Base-by-base conservation (phyloP, 1,140 invertebrate species). In the Teleogryllus occipitalis region DNA sequence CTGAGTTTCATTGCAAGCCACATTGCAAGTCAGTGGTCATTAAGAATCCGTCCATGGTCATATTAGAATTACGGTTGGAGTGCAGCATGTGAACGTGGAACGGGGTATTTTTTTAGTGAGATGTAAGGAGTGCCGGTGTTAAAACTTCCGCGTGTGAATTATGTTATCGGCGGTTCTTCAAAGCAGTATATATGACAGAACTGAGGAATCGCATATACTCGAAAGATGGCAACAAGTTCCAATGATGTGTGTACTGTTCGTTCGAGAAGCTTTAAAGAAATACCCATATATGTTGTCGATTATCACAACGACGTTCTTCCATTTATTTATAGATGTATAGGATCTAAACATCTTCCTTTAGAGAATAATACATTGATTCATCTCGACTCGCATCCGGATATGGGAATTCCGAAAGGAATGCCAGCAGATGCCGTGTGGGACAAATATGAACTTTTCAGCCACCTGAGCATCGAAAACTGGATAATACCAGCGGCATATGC, bases 391-490 rank as follows among this genome's bases (percentile, higher is more conserved):
- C 96, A 97, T 88, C 96, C 96, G 7, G 96, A 97, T 84, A 90
- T 97, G 87, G 88, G 96, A 8, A 89, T 97, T 82, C 93, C 95
- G n/a, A 89, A 90, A 82, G 87, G 90, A 80, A 89, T 96, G 88
- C 86, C 87, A 73, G 91, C 93, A n/a, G 90, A 92, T 80, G 88
- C 86, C 7, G 92, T 95, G 0, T 92, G 87, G 84, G 85, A 92
- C 10, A 92, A 92, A 84, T 81, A 91, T 47, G 80, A 88, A 78
- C 83, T 94, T 83, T 87, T 89, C 78, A 86, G 87, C 72, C 82
- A 85, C 80, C 83, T 93, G 80, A 96, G 95, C 85, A 98, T 97
- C 83, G 96, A 97, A 87, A 97, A 95, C 87, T 98, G 96, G 96
- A 95, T 98, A 39, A 87, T 97, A 82, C 96, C 96, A 7, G 91